phyloP scores from a whole-genome alignment of 2,888 invertebrate genomes.

The Malthinus flaveolus region DNA sequence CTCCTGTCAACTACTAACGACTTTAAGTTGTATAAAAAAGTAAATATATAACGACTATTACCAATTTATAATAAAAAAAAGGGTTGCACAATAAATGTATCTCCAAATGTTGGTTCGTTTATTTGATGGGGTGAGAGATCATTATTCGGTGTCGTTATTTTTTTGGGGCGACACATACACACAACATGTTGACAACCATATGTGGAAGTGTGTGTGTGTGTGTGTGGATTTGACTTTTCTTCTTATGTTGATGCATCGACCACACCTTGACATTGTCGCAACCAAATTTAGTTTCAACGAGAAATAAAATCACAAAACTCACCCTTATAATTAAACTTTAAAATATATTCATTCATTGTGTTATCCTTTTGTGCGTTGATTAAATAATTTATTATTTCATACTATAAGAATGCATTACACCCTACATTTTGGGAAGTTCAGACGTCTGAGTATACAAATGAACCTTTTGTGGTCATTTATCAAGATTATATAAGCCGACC shows the following conservation, averaged over 20 bases:
- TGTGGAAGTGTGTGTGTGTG: no score
- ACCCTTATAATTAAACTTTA: background rate
- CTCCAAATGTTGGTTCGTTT: conserved; percentile 18
- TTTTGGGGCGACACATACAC: conserved; percentile 19
- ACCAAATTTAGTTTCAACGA: conserved; percentile 10
- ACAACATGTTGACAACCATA: conserved; percentile 25
- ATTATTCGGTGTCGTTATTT: conserved; percentile 22
- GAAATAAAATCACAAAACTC: conserved; percentile 2
- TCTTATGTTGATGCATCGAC: conserved; percentile 25
- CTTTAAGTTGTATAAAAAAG: conserved; percentile 11
- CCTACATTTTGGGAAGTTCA: conserved; percentile 29
- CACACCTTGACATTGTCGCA: conserved; percentile 31
- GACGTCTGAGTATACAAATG: conserved; percentile 30
- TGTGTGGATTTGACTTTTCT: conserved; percentile 21
- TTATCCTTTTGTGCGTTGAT: conserved; percentile 11
- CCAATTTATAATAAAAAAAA: conserved; percentile 19
- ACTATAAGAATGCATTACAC: conserved; percentile 26
- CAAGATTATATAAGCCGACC: conserved; percentile 26
- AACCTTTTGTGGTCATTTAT: conserved; percentile 31
- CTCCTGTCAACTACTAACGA: conserved; percentile 17
- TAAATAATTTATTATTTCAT: conserved; percentile 29
- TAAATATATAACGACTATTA: conserved; percentile 15
- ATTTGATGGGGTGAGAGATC: conserved; percentile 26
- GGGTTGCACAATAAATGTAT: conserved; percentile 22
- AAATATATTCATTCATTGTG: conserved; percentile 21